Evolutionary conservation across 23 tunicate species (phyloP), one percentile per base, ranked within the genome.

Genomic region (Aplidium turbinatum): DNA sequence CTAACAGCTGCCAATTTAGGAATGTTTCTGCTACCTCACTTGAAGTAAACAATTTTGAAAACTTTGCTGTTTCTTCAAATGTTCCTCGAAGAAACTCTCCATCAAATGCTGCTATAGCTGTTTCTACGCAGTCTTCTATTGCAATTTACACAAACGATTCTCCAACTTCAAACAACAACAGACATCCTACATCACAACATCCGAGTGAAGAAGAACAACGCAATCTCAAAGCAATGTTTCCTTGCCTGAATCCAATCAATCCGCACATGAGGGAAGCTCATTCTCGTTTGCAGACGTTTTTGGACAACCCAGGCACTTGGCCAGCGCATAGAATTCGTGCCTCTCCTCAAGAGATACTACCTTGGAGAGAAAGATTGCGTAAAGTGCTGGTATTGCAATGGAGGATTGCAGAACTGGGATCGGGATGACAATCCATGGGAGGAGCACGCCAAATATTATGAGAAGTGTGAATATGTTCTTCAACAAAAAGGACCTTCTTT

Each of bases 361-460:
- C 32, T 76, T 3, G 52, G 73, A 3, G 70, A 66, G 54, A 22
- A 80, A 36, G 87, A 82, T 47, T 38, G 75, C n/a, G 87, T 67
- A 11, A 82, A 82, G 45, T 82, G 87, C 64, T 82, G 79, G 79
- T 58, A 82, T 46, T 82, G 87, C 24, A 82, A 82, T 58, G 87
- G 87, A 5, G 87, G 79, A 1, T 26, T 82, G 26, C 87, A 82
- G 62, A 82, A 73, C 35, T 82, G 79, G 79, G 87, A 73, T 1
- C 26, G 32, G 16, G 35, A 72, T 2, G 87, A 82, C 31, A 45
- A 58, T 21, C 80, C 87, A 1, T 82, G 58, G 58, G 54, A 38
- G 1, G 87, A 82, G 48, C 87, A 82, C 73, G 87, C 87, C 1
- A 82, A 82, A 58, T 82, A 73, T n/a, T n/a, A 3, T 29, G 31